phyloP scores from a whole-genome alignment of 2,113 vertebrate genomes.

The Puntigrus tetrazona region DNA sequence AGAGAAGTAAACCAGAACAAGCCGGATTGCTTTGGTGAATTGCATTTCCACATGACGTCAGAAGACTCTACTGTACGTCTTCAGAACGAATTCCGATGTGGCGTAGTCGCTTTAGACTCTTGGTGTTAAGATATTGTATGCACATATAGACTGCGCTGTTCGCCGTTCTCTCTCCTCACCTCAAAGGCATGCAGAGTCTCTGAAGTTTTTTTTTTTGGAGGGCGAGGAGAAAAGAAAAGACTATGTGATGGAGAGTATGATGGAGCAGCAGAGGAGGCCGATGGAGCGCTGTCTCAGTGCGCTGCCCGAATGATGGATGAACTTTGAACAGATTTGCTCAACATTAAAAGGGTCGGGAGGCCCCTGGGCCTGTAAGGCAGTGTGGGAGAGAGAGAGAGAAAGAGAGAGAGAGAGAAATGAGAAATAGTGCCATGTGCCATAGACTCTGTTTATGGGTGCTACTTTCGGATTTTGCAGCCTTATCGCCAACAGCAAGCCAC shows the following conservation, averaged over 20 bases:
- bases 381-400: constrained; percentile 17
- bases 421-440: constrained; percentile 14
- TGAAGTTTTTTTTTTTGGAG: constrained; percentile 52
- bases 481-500: constrained; percentile 12
- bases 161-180: constrained; percentile 37
- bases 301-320: constrained; percentile 61
- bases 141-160: constrained; percentile 41
- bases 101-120: constrained; percentile 65
- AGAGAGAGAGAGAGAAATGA: constrained; percentile 13
- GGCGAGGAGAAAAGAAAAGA: constrained; percentile 44
- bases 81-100: constrained; percentile 57
- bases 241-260: constrained; percentile 54
- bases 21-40: constrained; percentile 68
- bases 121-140: constrained; percentile 55
- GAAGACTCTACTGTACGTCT: constrained; percentile 59
- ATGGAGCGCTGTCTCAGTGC: constrained; percentile 57
- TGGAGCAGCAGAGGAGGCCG: constrained; percentile 50
- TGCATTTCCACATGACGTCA: constrained; percentile 67
- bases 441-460: constrained; percentile 50
- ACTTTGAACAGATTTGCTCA: constrained; percentile 68
- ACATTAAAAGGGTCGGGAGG: constrained; percentile 66
- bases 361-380: constrained; percentile 57
- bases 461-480: constrained; percentile 24
- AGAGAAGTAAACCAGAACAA: constrained; percentile 69
- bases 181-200: constrained; percentile 47